Conservation (phyloP, 1,140 invertebrate species). For the Cherax destructor region DNA sequence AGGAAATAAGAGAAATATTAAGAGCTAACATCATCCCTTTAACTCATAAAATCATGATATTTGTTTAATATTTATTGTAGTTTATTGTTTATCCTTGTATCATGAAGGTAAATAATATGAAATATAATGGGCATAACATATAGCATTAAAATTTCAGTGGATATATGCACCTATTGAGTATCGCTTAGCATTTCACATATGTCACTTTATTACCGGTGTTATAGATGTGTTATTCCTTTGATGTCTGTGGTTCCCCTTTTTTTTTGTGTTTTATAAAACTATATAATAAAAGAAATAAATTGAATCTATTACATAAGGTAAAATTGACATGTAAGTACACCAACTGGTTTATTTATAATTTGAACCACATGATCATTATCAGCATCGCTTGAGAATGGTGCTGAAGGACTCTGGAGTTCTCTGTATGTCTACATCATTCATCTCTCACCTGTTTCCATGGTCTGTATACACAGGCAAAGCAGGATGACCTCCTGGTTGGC, state of each 20-base stretch:
- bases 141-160: background rate
- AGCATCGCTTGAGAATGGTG: background rate
- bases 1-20: no score
- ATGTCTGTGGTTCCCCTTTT: background rate
- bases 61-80: background rate
- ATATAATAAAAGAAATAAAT: background rate
- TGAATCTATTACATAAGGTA: background rate
- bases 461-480: constrained; percentile 51
- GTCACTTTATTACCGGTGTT: background rate
- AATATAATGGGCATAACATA: background rate
- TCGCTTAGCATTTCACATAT: background rate
- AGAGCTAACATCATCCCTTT: no score
- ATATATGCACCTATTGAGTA: background rate
- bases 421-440: background rate
- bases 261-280: background rate
- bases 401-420: background rate
- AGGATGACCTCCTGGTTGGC: constrained; percentile 54
- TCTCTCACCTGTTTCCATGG: constrained; percentile 61
- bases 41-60: no score
- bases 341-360: background rate
- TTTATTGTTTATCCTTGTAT: background rate
- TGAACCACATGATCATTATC: background rate
- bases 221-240: background rate
- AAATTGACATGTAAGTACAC: background rate
- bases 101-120: background rate